A percentile compares a stretch with the other conserved stretches of the same genome.
Conservation (phyloP, 2,797 vertebrate species). For the Crocodylus rhombifer region DNA sequence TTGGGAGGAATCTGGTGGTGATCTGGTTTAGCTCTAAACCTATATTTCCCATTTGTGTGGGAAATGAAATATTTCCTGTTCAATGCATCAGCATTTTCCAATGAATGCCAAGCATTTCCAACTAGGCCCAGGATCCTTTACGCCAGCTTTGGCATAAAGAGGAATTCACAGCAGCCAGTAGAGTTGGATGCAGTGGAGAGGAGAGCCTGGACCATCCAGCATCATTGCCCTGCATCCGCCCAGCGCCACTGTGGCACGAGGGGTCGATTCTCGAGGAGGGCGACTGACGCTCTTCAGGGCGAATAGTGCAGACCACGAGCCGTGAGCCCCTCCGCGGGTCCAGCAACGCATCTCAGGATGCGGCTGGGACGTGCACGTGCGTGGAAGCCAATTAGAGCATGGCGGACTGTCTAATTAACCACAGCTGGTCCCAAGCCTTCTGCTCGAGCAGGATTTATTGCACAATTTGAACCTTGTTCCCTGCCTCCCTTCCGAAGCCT, state of each 20-base stretch:
- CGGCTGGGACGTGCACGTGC: neutral
- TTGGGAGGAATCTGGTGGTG: too few relatives aligned
- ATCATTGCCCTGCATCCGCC: neutral
- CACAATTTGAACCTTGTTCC: neutral
- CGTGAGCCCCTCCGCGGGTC: neutral
- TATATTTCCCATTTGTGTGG: too few relatives aligned
- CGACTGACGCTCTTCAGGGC: neutral
- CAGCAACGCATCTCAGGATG: neutral
- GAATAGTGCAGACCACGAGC: too few relatives aligned
- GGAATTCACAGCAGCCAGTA: neutral
- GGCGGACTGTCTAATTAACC: neutral
- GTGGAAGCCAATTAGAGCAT: accelerated
- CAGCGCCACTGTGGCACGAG: too few relatives aligned
- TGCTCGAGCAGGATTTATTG: neutral
- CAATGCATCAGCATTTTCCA: too few relatives aligned
- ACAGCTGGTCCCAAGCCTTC: neutral
- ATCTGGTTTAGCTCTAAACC: too few relatives aligned
- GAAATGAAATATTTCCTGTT: too few relatives aligned
- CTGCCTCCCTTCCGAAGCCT: neutral
- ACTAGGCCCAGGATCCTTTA: too few relatives aligned
- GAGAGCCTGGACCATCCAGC: neutral
- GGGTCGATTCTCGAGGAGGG: neutral
- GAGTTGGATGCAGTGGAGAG: neutral
- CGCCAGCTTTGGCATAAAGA: neutral
- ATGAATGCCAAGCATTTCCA: too few relatives aligned